Conservation (phyloP, 1,140 invertebrate genomes). For the Akabosia matsudoensis region DNA sequence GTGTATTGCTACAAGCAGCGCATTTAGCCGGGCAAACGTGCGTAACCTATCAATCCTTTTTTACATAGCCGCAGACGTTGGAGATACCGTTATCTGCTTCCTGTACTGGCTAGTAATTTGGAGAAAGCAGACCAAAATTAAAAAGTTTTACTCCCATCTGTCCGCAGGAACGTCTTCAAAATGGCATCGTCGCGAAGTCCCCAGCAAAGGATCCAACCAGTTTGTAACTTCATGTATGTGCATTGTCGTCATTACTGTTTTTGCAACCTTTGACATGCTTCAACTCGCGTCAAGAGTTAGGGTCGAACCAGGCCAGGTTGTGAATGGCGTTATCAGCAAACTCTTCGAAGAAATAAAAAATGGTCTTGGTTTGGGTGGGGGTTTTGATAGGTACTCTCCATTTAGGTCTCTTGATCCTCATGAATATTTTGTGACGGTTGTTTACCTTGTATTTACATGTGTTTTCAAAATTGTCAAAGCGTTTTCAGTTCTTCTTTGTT, state of each 20-base stretch:
- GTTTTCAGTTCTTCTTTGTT: neutral
- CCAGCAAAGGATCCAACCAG: neutral
- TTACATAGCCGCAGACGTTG: neutral
- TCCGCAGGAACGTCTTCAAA: neutral
- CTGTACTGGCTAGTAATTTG: neutral
- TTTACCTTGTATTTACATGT: neutral
- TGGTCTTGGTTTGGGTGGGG: neutral
- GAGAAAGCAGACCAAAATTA: neutral
- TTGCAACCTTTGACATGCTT: no score
- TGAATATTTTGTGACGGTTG: neutral
- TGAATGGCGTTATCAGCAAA: no score
- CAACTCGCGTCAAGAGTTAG: no score
- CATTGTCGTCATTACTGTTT: no score
- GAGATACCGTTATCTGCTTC: neutral
- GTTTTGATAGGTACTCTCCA: neutral
- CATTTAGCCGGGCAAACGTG: neutral
- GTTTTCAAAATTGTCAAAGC: neutral
- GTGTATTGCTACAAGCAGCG: neutral
- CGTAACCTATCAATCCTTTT: neutral
- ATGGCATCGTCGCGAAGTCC: neutral
- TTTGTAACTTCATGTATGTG: no score
- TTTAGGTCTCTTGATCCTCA: neutral
- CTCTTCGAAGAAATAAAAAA: neutral
- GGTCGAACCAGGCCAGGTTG: no score
- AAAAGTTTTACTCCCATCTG: neutral